phyloP scores from a whole-genome alignment of 1,140 invertebrate species.

The Bursaphelenchus mucronatus region DNA sequence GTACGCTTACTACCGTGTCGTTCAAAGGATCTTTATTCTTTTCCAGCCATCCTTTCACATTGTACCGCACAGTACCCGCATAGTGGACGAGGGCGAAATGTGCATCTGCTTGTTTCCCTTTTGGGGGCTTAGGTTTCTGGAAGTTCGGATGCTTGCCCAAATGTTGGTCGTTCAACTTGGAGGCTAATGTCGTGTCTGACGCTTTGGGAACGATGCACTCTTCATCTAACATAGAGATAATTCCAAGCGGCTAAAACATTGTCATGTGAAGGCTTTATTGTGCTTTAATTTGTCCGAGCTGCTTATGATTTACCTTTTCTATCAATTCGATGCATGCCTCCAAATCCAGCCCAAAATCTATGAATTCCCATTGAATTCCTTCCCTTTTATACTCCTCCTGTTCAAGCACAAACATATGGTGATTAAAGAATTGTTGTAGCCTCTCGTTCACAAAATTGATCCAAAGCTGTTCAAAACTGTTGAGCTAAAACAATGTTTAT shows the following conservation, averaged over 20 bases:
- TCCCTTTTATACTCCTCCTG: conserved; percentile 98
- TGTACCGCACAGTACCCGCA: conserved; percentile 94
- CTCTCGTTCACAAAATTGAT: conserved; percentile 99
- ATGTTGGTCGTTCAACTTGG: conserved; percentile 96
- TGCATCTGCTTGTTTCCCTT: conserved; percentile 73
- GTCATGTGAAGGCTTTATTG: no score
- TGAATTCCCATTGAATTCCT: conserved; percentile 96
- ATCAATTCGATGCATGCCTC: conserved; percentile 96
- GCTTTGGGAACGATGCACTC: conserved; percentile 99
- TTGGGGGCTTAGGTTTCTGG: conserved; percentile 86
- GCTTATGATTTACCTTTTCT: conserved; percentile 69
- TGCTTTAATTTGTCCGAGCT: no score
- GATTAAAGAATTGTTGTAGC: conserved; percentile 99
- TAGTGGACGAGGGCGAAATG: conserved; percentile 98
- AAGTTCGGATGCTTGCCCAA: conserved; percentile 92
- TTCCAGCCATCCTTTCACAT: conserved; percentile 94
- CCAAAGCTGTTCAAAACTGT: conserved; percentile 98
- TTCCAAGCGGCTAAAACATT: conserved; percentile 85
- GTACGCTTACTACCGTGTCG: conserved; percentile 94
- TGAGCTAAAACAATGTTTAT: conserved; percentile 68
- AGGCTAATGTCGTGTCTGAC: conserved; percentile 92
- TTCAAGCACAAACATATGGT: conserved; percentile 95
- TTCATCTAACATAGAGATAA: conserved; percentile 99
- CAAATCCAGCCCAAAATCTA: conserved; percentile 99
- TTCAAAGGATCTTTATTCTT: conserved; percentile 99